Evolutionary conservation across 2,797 vertebrate species (phyloP).

Genomic region (Ctenochaetus hawaiiensis): DNA sequence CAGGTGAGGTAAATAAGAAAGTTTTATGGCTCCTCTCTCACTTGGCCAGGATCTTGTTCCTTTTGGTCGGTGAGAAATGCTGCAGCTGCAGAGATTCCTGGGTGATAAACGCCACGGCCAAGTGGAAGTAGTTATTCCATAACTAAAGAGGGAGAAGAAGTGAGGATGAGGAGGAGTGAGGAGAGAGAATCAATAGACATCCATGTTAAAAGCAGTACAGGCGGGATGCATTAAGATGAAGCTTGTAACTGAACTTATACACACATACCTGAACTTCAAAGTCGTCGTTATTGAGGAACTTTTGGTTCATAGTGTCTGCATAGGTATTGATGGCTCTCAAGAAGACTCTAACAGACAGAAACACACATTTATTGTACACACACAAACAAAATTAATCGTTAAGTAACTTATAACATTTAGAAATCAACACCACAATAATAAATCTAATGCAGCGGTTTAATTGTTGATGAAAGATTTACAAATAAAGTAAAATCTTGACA

Average conservation of each 20-base stretch:
- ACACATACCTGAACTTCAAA: constrained; percentile 94
- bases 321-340: constrained; percentile 97
- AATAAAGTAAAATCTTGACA: not conserved
- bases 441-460: not conserved
- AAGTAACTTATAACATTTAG: not conserved
- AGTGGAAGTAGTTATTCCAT: constrained; percentile 99
- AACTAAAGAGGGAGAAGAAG: constrained; percentile 82
- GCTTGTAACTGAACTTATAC: not conserved
- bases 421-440: not conserved
- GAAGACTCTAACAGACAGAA: constrained; percentile 88
- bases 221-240: not conserved
- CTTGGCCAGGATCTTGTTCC: constrained; percentile 96
- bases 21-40: constrained; percentile 81
- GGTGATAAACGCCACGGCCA: constrained; percentile 98
- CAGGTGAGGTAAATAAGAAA: constrained; percentile 57
- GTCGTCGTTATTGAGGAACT: constrained; percentile 94
- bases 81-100: constrained; percentile 98
- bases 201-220: not conserved
- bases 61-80: constrained; percentile 95
- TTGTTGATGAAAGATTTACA: not conserved
- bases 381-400: not conserved
- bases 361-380: not conserved
- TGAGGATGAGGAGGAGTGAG: not conserved
- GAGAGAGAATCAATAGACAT: constrained; percentile 7
- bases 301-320: constrained; percentile 97